These are phyloP conservation scores for Pseudolycoriella hygida DNA, from an alignment of 2,888 invertebrate species.

Conservation along the genomic window DNA sequence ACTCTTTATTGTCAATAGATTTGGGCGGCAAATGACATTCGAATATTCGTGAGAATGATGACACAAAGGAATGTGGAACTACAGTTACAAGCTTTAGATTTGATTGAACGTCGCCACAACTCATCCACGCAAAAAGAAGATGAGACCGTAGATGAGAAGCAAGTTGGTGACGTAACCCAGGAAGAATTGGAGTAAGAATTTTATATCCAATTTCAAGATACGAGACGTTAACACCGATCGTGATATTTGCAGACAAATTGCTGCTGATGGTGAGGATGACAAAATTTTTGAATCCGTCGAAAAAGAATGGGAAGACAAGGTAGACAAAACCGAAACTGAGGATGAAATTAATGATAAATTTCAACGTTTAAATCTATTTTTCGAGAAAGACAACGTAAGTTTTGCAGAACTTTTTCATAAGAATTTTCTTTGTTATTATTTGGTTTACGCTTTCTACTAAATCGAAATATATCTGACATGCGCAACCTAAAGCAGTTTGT, in stretches of 20 bases:
- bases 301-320: slow-evolving; percentile 14
- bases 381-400: slow-evolving; percentile 16
- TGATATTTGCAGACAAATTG: too few species aligned
- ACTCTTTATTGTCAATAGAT: slow-evolving; percentile 30
- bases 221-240: slow-evolving; percentile 21
- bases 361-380: slow-evolving; percentile 27
- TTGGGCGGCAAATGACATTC: slow-evolving; percentile 84
- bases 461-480: too few species aligned
- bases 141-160: slow-evolving; percentile 17
- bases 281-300: slow-evolving; percentile 17
- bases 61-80: slow-evolving; percentile 80
- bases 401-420: too few species aligned
- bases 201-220: background rate
- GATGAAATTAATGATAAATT: slow-evolving; percentile 17
- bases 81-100: slow-evolving; percentile 71
- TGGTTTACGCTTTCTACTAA: too few species aligned
- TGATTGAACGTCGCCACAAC: slow-evolving; percentile 59
- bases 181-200: slow-evolving; percentile 4
- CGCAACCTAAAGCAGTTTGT: too few species aligned
- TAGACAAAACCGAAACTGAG: slow-evolving; percentile 5
- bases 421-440: too few species aligned
- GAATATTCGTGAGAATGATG: slow-evolving; percentile 84
- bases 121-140: background rate
- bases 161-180: background rate
- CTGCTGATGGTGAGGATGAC: slow-evolving; percentile 23